Evolutionary conservation across 2,113 vertebrate genomes (phyloP).

Genomic region (Lagopus leucura): DNA sequence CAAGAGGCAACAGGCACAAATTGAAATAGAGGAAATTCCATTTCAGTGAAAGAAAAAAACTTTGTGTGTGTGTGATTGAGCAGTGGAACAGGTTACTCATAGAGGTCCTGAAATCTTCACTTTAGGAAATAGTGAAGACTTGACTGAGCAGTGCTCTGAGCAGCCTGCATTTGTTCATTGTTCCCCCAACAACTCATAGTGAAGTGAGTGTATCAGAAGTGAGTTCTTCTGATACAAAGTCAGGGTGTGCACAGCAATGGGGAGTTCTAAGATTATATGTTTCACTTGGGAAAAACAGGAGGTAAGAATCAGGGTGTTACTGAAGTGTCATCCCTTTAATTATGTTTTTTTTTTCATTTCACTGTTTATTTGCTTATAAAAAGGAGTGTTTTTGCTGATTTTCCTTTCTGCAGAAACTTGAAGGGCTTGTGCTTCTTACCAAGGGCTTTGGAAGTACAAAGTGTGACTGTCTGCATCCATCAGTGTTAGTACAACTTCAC

Average conservation of each 20-base stretch:
- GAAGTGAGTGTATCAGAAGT: no score
- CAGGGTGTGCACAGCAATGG: no score
- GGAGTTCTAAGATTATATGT: not conserved
- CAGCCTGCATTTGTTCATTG: not conserved
- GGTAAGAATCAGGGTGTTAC: not conserved
- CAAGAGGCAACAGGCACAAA: not conserved
- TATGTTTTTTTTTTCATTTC: not conserved
- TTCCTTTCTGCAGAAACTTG: not conserved
- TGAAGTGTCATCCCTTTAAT: not conserved
- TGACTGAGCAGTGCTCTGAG: not conserved
- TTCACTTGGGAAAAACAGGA: not conserved
- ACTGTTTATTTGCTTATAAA: not conserved
- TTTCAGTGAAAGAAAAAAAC: not conserved
- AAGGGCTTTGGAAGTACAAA: not conserved
- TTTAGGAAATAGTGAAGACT: not conserved
- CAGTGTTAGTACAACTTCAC: not conserved
- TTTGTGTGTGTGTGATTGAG: not conserved
- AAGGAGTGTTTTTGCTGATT: not conserved
- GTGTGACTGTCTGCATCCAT: not conserved
- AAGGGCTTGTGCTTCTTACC: not conserved
- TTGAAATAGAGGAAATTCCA: not conserved
- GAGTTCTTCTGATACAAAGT: not conserved
- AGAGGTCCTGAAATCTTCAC: not conserved
- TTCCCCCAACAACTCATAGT: not conserved
- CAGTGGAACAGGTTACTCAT: not conserved